Evolutionary conservation across 2,113 vertebrate genomes (phyloP).

Genomic region (Tenrec ecaudatus): DNA sequence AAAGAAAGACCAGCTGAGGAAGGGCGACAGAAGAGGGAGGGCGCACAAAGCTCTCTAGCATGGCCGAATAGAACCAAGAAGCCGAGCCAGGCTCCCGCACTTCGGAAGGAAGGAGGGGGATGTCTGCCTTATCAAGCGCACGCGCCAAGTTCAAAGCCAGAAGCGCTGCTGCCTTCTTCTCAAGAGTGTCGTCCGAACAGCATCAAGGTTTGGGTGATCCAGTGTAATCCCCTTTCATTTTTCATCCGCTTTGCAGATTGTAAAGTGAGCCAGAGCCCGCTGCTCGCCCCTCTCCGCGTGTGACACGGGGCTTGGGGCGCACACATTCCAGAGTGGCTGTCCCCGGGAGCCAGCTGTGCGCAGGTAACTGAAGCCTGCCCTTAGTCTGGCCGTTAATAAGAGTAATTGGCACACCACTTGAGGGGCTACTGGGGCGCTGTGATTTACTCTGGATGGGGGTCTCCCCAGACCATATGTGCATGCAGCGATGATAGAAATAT

Average conservation of each 20-base stretch:
- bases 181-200: neutral
- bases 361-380: conserved; percentile 83
- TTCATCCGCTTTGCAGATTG: conserved; percentile 51
- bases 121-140: conserved; percentile 32
- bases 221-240: conserved; percentile 42
- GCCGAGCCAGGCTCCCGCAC: conserved; percentile 30
- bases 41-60: conserved; percentile 12
- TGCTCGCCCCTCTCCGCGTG: conserved; percentile 34
- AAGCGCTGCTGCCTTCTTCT: neutral
- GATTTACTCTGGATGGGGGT: conserved; percentile 82
- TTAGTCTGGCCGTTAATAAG: conserved; percentile 83
- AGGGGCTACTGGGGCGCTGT: conserved; percentile 71
- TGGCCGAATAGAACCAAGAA: conserved; percentile 60
- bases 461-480: conserved; percentile 85
- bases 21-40: neutral
- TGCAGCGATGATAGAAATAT: conserved; percentile 85
- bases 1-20: neutral
- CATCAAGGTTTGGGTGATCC: conserved; percentile 12
- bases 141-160: conserved; percentile 48
- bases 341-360: conserved; percentile 76
- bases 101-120: neutral
- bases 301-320: conserved; percentile 70
- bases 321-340: conserved; percentile 75
- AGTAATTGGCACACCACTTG: conserved; percentile 83
- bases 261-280: conserved; percentile 61